These are phyloP conservation scores for Salpingus planirostris DNA, from an alignment of 2,888 invertebrate species.

Conservation along the genomic window DNA sequence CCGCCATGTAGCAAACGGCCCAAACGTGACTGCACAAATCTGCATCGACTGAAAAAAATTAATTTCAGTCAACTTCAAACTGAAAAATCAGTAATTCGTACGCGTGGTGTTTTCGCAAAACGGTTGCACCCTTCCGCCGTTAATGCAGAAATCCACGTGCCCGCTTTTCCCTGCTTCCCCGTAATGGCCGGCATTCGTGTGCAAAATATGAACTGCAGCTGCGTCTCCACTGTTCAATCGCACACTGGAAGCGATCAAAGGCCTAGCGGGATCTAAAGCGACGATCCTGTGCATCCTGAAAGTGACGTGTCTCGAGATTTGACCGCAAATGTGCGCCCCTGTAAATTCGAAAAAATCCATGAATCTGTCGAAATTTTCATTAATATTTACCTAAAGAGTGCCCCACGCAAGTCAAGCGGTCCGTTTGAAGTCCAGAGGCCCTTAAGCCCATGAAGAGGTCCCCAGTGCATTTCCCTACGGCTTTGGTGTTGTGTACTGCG, in stretches of 20 bases:
- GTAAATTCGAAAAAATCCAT: too few relatives aligned
- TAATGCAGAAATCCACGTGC: conserved; percentile 72
- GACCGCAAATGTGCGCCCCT: conserved; percentile 69
- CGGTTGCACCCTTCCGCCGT: conserved; percentile 68
- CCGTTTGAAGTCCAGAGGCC: conserved; percentile 55
- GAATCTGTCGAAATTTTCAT: too few relatives aligned
- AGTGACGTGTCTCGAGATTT: conserved; percentile 61
- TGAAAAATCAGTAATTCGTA: conserved; percentile 33
- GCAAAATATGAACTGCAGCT: conserved; percentile 66
- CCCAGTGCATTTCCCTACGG: conserved; percentile 62
- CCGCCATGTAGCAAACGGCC: conserved; percentile 72
- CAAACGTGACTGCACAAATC: conserved; percentile 74
- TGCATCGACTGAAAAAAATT: conserved; percentile 46
- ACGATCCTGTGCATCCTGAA: conserved; percentile 67
- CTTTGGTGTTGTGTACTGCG: conserved; percentile 64
- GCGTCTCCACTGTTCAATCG: conserved; percentile 63
- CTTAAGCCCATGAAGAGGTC: conserved; percentile 54
- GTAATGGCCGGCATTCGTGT: conserved; percentile 72
- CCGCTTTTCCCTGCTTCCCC: conserved; percentile 66
- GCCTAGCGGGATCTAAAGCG: conserved; percentile 66
- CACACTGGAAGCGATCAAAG: conserved; percentile 52
- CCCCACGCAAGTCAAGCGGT: conserved; percentile 64
- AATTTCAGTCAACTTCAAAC: conserved; percentile 1
- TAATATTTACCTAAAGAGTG: conserved; percentile 59
- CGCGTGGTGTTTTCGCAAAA: conserved; percentile 64